Base-by-base conservation (phyloP, 2,888 invertebrate genomes). In the Drosophila ustulata region DNA sequence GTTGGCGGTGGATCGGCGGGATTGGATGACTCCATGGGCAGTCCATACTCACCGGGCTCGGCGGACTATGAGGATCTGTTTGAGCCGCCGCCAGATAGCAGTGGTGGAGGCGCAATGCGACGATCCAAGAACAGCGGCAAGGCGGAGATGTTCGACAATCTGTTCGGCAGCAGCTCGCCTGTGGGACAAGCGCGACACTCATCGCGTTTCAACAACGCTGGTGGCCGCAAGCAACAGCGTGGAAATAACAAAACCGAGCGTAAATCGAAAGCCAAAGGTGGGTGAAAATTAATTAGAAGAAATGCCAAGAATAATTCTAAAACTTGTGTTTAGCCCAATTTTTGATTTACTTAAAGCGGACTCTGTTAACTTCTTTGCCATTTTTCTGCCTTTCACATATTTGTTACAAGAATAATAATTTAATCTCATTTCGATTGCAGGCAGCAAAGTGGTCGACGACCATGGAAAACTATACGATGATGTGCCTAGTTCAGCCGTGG, bases 1-100 rank as follows among this genome's bases (percentile, higher is more conserved):
- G 52, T 55, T 13, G 76, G 52, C 25, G 62, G 30, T 7, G 30
- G 30, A 30, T 6, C 63, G 7, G 49, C 57, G 7, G 63, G 28
- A 4, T 93, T 93, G 41, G 95, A 95, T 78, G 94, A 94, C 51
- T 80, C 89, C 7, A 94, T 95, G 92, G 96, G 96, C 11, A 97
- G 97, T 25, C 98, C 97, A 0, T 97, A 97, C 93, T 97, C 97
- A 52, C 97, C 97, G 0, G 97, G 96, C 49, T 96, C 97, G n/a
- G 96, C 96, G 85, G 96, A 97, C 92, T 97, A 96, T 90, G 97
- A 97, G 84, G 97, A 97, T 91, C 94, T 97, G 75, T 97, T 97
- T 93, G 96, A 96, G 92, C 97, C 97, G 55, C 97, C 96, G 9
- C 87, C 89, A 61, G 92, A 92, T 52, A 82, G 71, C 34, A 82